Percentiles rank a stretch among this genome's conserved stretches.
These are phyloP conservation scores for Stenichneumon culpator DNA, from an alignment of 2,888 invertebrate genomes.

Conservation along the genomic window DNA sequence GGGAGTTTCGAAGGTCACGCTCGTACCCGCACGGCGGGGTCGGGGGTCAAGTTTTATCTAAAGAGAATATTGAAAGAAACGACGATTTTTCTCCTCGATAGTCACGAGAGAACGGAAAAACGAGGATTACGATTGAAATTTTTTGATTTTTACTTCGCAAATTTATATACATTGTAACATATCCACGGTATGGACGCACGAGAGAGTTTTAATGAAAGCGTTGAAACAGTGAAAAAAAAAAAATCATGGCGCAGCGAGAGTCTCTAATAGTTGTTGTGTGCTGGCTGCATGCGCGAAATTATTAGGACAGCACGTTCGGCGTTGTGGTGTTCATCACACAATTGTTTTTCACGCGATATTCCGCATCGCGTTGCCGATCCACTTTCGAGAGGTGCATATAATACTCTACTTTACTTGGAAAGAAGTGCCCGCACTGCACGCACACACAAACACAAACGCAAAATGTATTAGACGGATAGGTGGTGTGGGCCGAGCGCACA, in stretches of 20 bases:
- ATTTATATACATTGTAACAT: background rate
- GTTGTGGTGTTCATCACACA: conserved; percentile 49
- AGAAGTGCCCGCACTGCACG: background rate
- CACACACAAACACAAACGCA: background rate
- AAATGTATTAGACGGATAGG: conserved; percentile 14
- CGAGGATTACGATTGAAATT: background rate
- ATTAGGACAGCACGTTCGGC: conserved; percentile 65
- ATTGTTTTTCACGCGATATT: conserved; percentile 67
- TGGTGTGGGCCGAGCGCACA: background rate
- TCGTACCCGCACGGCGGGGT: conserved; percentile 1
- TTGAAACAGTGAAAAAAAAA: conserved; percentile 50
- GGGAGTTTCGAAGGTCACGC: conserved; percentile 6
- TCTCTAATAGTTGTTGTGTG: conserved; percentile 45
- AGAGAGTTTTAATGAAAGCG: conserved; percentile 62
- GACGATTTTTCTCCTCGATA: background rate
- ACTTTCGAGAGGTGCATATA: conserved; percentile 53
- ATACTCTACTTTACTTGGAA: conserved; percentile 1
- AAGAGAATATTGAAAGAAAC: conserved; percentile 41
- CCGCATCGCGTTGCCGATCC: conserved; percentile 55
- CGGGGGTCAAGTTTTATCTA: conserved; percentile 28
- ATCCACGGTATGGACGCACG: conserved; percentile 30
- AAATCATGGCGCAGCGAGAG: conserved; percentile 52
- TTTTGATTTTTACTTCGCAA: background rate
- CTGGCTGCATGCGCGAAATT: conserved; percentile 55
- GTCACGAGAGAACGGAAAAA: background rate